Conservation (phyloP, 2,797 vertebrate genomes). For the Chaetodon trifasciatus region DNA sequence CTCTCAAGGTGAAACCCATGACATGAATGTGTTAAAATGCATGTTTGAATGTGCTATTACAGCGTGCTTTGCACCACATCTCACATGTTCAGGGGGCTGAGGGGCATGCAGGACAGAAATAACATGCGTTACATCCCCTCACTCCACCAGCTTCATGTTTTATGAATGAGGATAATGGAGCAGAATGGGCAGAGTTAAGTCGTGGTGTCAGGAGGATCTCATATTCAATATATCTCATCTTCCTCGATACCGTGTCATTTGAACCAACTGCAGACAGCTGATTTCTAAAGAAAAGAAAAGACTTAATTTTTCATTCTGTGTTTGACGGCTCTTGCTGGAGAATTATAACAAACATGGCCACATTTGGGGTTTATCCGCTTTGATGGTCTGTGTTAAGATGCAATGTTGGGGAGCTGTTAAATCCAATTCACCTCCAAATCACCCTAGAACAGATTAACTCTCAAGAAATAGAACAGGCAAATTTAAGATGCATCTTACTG, state of each 20-base stretch:
- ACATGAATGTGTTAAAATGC: neutral
- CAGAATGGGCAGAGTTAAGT: constrained; percentile 39
- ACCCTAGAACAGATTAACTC: neutral
- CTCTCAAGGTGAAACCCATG: neutral
- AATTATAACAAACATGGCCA: neutral
- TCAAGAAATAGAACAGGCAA: neutral
- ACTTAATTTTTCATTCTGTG: neutral
- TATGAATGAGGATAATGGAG: constrained; percentile 59
- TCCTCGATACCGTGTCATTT: constrained; percentile 10
- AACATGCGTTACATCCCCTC: constrained; percentile 21
- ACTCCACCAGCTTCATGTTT: constrained; percentile 45
- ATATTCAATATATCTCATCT: constrained; percentile 18
- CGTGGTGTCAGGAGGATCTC: constrained; percentile 7
- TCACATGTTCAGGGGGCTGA: neutral
- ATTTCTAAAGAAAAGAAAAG: neutral
- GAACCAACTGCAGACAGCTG: neutral
- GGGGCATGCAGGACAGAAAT: constrained; percentile 32
- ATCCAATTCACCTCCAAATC: neutral
- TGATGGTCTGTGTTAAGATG: neutral
- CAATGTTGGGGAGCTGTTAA: neutral
- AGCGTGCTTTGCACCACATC: constrained; percentile 17
- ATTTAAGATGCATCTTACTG: neutral
- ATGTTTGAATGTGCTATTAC: neutral
- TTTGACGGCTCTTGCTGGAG: neutral
- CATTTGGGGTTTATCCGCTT: neutral